Conservation (phyloP, 1,140 invertebrate species). For the Macrotrachela quadricornifera region DNA sequence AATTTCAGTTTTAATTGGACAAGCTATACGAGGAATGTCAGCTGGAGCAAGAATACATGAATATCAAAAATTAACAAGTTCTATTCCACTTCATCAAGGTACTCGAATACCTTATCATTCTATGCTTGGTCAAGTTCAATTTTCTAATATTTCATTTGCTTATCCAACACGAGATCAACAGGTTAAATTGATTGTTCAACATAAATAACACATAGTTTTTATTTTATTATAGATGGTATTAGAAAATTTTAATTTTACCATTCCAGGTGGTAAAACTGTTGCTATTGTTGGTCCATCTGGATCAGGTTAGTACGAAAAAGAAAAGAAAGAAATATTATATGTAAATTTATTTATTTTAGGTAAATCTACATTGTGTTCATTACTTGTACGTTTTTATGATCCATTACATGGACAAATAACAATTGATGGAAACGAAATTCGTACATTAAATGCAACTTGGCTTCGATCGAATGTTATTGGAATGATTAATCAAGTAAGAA, state of each 20-base stretch:
- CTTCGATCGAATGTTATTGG: conserved; percentile 48
- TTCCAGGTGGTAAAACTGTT: background rate
- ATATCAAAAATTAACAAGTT: conserved; percentile 40
- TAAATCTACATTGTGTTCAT: conserved; percentile 52
- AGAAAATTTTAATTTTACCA: conserved; percentile 1
- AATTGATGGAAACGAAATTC: conserved; percentile 32
- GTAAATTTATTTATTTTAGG: conserved; percentile 39
- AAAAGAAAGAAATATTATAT: background rate
- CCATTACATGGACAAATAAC: conserved; percentile 37
- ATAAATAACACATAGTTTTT: background rate
- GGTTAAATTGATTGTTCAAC: background rate
- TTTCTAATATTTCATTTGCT: conserved; percentile 26
- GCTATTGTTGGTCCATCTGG: conserved; percentile 12
- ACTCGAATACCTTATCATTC: conserved; percentile 42
- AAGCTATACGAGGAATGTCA: conserved; percentile 56
- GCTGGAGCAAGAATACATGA: conserved; percentile 68
- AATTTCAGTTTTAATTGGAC: conserved; percentile 64
- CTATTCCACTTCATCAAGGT: conserved; percentile 48
- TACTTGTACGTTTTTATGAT: conserved; percentile 61
- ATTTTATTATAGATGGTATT: conserved; percentile 1
- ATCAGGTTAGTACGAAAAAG: too few relatives aligned
- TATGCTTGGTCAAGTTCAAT: conserved; percentile 14
- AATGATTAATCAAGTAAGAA: conserved; percentile 53
- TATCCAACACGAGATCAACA: conserved; percentile 24
- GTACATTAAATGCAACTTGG: conserved; percentile 41